Evolutionary conservation across 2,797 vertebrate species (phyloP), one percentile per base, ranked within the genome.

Genomic region (Platalea minor): DNA sequence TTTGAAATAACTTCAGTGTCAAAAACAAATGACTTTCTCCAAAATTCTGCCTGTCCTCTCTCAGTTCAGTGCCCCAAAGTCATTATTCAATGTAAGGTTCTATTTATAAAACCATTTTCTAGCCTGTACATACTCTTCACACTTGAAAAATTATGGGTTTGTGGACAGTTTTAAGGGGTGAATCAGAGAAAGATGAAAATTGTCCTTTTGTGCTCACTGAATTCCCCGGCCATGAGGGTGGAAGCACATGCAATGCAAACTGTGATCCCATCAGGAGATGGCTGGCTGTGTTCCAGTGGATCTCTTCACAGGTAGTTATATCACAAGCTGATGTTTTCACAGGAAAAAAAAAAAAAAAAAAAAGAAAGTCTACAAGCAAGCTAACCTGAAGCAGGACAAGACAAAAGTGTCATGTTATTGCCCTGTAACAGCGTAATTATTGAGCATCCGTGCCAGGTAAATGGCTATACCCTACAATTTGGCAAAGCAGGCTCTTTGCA

Each of bases 1-100:
- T 97, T 95, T 96, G 86, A 97, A 97, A 97, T 95, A 97, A 97
- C 83, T 97, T 97, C 60, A 53, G 68, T 96, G 88, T 97, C 64
- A 95, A 97, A 98, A 97, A 53, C 96, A 97, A 98, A 88, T 91
- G 2, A 95, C 88, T 95, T 96, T 96, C 63, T 75, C 53, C 72
- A 88, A 95, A 93, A 80, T 95, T 95, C 89, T 96, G 16, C 70
- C 50, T 93, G 75, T 96, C 86, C 88, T 96, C 81, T 91, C 91
- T 93, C 86, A 91, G 91, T 96, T 97, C 86, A 96, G 61, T 84
- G 72, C 78, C 83, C 92, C 65, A 83, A 96, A 97, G 79, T 96
- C 93, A 96, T 96, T 94, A 95, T 74, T 90, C 92, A 93, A 67
- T 91, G 53, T 77, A 82, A 90, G 45, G 43, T 88, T 97, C 74